Evolutionary conservation across 2,797 vertebrate species (phyloP), one percentile per base, ranked within the genome.

Genomic region (Enteromius thamalakanensis): DNA sequence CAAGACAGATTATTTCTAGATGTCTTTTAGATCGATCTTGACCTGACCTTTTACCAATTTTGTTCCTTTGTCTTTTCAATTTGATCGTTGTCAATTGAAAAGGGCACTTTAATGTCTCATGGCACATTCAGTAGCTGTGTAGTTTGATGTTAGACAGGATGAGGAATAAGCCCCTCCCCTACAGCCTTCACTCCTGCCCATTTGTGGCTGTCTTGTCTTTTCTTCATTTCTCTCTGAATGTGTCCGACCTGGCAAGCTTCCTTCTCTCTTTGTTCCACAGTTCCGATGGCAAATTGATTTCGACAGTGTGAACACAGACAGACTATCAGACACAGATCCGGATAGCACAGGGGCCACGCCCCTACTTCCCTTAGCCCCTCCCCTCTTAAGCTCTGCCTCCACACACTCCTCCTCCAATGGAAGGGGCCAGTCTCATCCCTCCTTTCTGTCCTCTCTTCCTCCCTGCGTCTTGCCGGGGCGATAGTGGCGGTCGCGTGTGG

Each of bases 221-320:
- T 87, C 88, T 86, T 87, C 81, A 85, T 86, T 87, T 85, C 86
- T 89, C 79, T 89, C 93, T 92, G 92, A 94, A 92, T 95, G 94
- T 94, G 93, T 95, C 94, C 93, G 92, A 95, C 93, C 94, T 94
- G 94, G 96, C 96, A 94, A 96, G 96, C 94, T 94, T 95, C 94
- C 94, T 94, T 95, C 94, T 96, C 96, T 99, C 95, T 97, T 94
- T 96, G 95, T 97, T 96, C 93, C 95, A 90, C 97, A 99, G 98
- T 88, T 96, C 97, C 95, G 97, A 97, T 93, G 96, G 97, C 96
- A 98, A 98, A 94, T 97, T 99, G 96, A 98, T 99, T 95, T 99
- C 98, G 92, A 99, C 98, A 93, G 98, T 99, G 96, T 99, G 97
- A 99, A 96, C 96, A 96, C 95, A 95, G 93, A 95, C 94, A 94